phyloP scores from a whole-genome alignment of 2,113 vertebrate species.

The Egretta garzetta region DNA sequence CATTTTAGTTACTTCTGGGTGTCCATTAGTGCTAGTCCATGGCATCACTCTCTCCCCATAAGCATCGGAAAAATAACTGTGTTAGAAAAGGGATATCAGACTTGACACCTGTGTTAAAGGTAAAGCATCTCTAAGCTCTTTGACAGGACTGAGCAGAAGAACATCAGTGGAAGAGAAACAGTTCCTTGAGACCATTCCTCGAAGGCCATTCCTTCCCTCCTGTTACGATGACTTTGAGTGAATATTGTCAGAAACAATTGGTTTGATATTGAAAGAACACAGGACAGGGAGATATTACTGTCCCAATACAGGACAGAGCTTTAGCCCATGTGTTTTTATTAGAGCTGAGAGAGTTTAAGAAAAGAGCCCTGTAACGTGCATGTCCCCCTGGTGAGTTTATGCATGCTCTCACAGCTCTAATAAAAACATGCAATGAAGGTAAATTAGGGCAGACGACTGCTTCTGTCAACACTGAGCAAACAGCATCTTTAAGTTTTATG shows the following conservation, averaged over 20 bases:
- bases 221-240: neutral
- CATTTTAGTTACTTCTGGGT: neutral
- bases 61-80: neutral
- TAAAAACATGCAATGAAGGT: slow-evolving; percentile 70
- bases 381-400: slow-evolving; percentile 57
- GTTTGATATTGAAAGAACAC: neutral
- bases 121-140: neutral
- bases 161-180: neutral
- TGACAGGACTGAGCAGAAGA: neutral
- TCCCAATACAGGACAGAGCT: neutral
- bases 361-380: slow-evolving; percentile 31
- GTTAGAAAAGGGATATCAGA: neutral
- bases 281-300: neutral
- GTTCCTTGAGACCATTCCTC: neutral
- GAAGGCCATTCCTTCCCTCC: neutral
- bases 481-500: slow-evolving; percentile 55
- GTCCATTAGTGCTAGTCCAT: neutral
- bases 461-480: slow-evolving; percentile 66
- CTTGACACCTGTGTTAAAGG: neutral
- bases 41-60: neutral
- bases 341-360: slow-evolving; percentile 20
- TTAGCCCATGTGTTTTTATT: neutral
- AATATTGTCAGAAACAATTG: neutral
- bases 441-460: slow-evolving; percentile 69
- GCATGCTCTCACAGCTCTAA: slow-evolving; percentile 68